A percentile compares a stretch with the other conserved stretches of the same genome.
Evolutionary conservation across 2,888 invertebrate genomes (phyloP).

Genomic region (Cryptocheilus praepositus): DNA sequence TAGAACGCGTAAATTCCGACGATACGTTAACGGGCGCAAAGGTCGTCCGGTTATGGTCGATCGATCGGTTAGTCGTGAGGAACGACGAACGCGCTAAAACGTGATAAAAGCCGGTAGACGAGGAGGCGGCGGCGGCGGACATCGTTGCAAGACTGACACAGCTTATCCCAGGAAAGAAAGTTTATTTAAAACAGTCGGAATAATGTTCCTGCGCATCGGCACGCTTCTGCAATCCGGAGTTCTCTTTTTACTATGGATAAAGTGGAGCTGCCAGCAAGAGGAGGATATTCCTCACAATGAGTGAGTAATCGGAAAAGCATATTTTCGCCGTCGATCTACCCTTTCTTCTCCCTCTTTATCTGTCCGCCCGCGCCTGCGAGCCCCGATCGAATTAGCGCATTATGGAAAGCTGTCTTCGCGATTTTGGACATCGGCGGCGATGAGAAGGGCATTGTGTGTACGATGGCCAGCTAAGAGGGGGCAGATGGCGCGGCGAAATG

Average conservation of each 20-base stretch:
- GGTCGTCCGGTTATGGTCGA: too few species aligned
- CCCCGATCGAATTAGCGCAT: constrained; percentile 3
- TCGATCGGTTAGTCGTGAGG: background rate
- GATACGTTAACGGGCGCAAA: too few species aligned
- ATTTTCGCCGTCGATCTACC: background rate
- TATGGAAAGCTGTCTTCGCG: background rate
- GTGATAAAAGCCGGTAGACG: constrained; percentile 26
- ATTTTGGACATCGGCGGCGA: background rate
- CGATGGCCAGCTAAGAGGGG: too few species aligned
- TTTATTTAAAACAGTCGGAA: constrained; percentile 27
- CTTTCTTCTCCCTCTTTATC: background rate
- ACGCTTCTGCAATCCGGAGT: constrained; percentile 61
- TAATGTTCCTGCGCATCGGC: constrained; percentile 50
- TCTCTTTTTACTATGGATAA: constrained; percentile 73
- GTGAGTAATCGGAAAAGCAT: constrained; percentile 78
- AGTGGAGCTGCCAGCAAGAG: constrained; percentile 83
- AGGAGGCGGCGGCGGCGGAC: background rate
- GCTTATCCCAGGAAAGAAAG: constrained; percentile 7
- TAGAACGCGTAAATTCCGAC: too few species aligned
- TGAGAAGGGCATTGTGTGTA: too few species aligned
- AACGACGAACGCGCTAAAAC: constrained; percentile 1
- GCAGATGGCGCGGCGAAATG: too few species aligned
- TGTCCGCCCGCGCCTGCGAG: constrained; percentile 15
- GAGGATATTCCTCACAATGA: constrained; percentile 94
- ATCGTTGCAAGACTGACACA: background rate